Evolutionary conservation across 2,797 vertebrate genomes (phyloP).

Genomic region (Graptemys geographica): DNA sequence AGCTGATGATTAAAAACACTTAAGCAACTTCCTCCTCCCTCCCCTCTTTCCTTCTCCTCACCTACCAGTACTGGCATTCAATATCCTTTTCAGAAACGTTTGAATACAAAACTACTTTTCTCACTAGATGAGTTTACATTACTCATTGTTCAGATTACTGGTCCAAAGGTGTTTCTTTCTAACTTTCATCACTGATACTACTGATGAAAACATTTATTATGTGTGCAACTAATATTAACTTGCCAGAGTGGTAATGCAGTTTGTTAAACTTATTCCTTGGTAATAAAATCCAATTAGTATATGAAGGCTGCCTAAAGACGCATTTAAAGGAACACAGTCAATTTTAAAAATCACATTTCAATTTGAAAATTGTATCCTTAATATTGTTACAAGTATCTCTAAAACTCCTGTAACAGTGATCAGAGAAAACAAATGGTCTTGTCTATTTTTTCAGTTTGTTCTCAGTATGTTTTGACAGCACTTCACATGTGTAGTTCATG

Average conservation of each 20-base stretch:
- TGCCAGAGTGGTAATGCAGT: constrained; percentile 46
- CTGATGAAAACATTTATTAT: constrained; percentile 19
- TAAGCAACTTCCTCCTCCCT: background rate
- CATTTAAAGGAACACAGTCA: constrained; percentile 55
- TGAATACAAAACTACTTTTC: background rate
- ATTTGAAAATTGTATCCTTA: constrained; percentile 51
- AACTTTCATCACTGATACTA: background rate
- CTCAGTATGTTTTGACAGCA: constrained; percentile 9
- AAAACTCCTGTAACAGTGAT: constrained; percentile 32
- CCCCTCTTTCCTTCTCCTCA: background rate
- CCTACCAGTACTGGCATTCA: background rate
- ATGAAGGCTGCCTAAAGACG: constrained; percentile 57
- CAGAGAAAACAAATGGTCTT: constrained; percentile 32
- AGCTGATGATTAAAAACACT: background rate
- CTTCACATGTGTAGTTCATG: background rate
- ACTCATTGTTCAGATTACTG: background rate
- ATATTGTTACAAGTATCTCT: constrained; percentile 64
- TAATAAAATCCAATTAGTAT: constrained; percentile 57
- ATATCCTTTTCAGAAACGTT: background rate
- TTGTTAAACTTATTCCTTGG: constrained; percentile 32
- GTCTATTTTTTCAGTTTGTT: constrained; percentile 1
- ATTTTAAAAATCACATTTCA: constrained; percentile 56
- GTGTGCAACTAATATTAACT: constrained; percentile 31
- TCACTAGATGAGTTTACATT: constrained; percentile 3
- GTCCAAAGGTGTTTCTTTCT: background rate